Evolutionary conservation across 2,888 invertebrate genomes (phyloP), one percentile per base, ranked within the genome.

Genomic region (Hoplodrina ambigua): DNA sequence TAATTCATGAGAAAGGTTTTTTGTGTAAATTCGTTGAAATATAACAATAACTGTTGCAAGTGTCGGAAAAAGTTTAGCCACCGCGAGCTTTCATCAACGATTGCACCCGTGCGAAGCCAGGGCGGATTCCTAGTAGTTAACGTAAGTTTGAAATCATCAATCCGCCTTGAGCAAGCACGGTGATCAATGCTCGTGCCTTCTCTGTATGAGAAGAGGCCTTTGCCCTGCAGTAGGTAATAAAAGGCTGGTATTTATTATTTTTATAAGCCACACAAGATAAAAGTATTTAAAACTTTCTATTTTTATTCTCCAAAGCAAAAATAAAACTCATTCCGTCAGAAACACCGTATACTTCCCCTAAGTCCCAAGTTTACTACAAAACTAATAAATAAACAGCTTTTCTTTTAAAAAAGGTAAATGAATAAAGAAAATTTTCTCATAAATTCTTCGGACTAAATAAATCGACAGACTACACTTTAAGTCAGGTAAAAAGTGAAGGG

Each of bases 401-500:
- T 49, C 65, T 19, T 19, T 52, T 50, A 53, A 66, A 62, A 78
- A 73, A 71, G 20, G 46, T 56, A 69, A 78, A 71, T 62, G 64
- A 70, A 71, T 61, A 72, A 82, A 80, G 63, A 62, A 75, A 70
- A 66, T 65, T 69, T 63, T 56, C 61, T 69, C 69, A 73, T 73
- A 82, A 82, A 76, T 81, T 73, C 72, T 64, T 50, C 10, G 15
- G 49, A 74, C 80, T 78, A 70, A 80, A 80, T 78, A 83, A 81
- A 83, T 83, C 73, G 75, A 70, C 70, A 71, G 67, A 59, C 59
- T 75, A 56, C 58, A 69, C 66, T 73, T 54, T 68, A 73, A 80
- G 77, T 78, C 74, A 82, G 83, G 82, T 84, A 78, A 80, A 80
- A 84, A 81, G 78, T 77, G 73, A 77, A 75, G 53, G 61, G 70